Conservation (phyloP, 2,888 invertebrate species). For the Dolichopus griseipennis region DNA sequence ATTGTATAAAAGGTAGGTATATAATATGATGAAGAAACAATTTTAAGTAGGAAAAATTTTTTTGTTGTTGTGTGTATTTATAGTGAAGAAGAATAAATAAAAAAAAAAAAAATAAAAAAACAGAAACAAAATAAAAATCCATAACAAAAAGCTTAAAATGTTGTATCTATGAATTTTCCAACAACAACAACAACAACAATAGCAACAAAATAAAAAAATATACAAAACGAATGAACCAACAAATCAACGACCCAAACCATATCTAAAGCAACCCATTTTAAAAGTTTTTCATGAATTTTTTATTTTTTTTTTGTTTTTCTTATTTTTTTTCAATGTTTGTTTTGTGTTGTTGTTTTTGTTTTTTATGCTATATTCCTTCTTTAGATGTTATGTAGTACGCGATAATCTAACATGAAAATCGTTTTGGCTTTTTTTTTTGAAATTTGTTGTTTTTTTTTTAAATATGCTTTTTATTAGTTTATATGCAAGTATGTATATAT, state of each 20-base stretch:
- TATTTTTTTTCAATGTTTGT: not conserved
- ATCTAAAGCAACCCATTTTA: not conserved
- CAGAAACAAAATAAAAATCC: not conserved
- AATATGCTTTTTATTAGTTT: not conserved
- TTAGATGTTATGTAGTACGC: conserved; percentile 1
- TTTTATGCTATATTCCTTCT: not conserved
- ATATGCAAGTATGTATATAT: not conserved
- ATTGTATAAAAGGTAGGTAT: no score
- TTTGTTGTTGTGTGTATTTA: not conserved
- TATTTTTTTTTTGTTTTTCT: no score
- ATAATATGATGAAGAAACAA: not conserved
- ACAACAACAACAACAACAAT: not conserved
- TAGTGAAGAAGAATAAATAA: not conserved
- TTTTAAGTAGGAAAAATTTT: not conserved
- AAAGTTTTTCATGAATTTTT: not conserved
- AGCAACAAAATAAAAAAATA: not conserved
- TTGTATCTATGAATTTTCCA: conserved; percentile 3
- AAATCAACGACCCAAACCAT: conserved; percentile 3
- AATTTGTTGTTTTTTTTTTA: not conserved
- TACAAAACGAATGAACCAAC: not conserved
- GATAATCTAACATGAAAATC: conserved; percentile 4
- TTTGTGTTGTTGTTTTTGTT: no score
- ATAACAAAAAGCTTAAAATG: no score
- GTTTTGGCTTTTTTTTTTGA: no score
- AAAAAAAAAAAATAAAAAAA: not conserved